Conservation (phyloP, 2,797 vertebrate species). For the Menidia menidia region DNA sequence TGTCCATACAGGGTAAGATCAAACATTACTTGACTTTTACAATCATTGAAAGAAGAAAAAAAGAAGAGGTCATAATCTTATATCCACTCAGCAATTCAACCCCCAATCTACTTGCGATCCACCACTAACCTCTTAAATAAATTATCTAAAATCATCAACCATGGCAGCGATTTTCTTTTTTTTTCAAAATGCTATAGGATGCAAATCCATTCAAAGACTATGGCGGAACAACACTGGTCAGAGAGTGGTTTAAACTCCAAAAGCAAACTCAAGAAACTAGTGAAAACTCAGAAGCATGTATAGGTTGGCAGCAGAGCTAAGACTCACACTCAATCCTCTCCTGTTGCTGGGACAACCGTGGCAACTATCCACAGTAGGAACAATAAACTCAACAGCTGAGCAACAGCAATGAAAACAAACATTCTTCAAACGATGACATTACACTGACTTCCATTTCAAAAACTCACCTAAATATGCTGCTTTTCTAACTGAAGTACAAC, state of each 20-base stretch:
- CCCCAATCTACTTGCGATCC: slow-evolving; percentile 41
- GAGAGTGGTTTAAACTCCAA: slow-evolving; percentile 13
- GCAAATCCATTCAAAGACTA: slow-evolving; percentile 12
- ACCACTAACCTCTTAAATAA: slow-evolving; percentile 12
- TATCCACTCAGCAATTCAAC: slow-evolving; percentile 2
- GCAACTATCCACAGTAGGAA: background rate
- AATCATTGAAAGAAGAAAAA: slow-evolving; percentile 36
- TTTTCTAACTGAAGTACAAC: background rate
- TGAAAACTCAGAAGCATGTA: background rate
- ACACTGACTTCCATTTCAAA: slow-evolving; percentile 13
- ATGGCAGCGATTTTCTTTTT: slow-evolving; percentile 4
- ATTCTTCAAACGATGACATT: background rate
- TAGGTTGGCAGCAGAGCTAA: background rate
- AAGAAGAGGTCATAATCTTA: slow-evolving; percentile 38
- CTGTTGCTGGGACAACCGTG: slow-evolving; percentile 1
- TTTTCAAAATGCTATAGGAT: background rate
- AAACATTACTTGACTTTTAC: slow-evolving; percentile 47
- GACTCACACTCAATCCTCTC: background rate
- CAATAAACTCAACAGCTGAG: background rate
- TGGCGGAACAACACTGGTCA: slow-evolving; percentile 15
- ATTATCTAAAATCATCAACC: slow-evolving; percentile 11
- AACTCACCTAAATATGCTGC: background rate
- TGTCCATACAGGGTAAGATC: slow-evolving; percentile 53
- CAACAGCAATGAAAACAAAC: slow-evolving; percentile 10
- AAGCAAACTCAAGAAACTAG: slow-evolving; percentile 8